Percentiles rank a stretch among this genome's conserved stretches.
Evolutionary conservation across 2,797 vertebrate genomes (phyloP).

Genomic region (Pantherophis vulpinus): DNA sequence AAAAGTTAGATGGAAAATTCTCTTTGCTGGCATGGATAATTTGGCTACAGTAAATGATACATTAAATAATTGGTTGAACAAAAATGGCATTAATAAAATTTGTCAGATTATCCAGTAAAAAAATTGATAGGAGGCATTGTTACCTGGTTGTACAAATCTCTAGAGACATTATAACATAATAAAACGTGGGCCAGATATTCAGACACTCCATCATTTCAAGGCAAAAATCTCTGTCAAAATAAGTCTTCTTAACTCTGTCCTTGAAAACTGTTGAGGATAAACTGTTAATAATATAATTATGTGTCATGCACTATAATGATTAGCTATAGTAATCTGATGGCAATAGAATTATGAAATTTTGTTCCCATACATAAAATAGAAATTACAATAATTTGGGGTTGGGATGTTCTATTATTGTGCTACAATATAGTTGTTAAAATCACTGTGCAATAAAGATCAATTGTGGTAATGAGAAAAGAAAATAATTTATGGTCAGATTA

Average conservation of each 20-base stretch:
- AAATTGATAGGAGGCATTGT: background rate
- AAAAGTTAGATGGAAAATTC: background rate
- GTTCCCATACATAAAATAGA: slow-evolving; percentile 56
- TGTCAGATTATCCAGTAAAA: background rate
- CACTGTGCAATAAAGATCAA: slow-evolving; percentile 1
- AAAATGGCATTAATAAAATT: background rate
- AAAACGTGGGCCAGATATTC: background rate
- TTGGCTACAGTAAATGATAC: background rate
- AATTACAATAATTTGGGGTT: background rate
- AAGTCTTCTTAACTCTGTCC: background rate
- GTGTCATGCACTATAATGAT: too few relatives aligned
- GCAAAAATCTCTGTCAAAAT: background rate
- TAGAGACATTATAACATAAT: background rate
- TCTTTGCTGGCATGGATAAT: background rate
- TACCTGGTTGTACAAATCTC: background rate
- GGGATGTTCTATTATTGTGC: slow-evolving; percentile 27
- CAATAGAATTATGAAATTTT: slow-evolving; percentile 8
- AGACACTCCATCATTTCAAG: background rate
- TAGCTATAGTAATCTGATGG: too few relatives aligned
- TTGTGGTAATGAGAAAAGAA: background rate
- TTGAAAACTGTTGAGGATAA: background rate
- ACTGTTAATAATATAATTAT: background rate
- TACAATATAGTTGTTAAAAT: slow-evolving; percentile 43
- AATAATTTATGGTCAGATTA: slow-evolving; percentile 22
- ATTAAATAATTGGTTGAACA: background rate